A percentile compares a stretch with the other conserved stretches of the same genome.
Conservation (phyloP, 2,797 vertebrate genomes). For the Squalus acanthias region DNA sequence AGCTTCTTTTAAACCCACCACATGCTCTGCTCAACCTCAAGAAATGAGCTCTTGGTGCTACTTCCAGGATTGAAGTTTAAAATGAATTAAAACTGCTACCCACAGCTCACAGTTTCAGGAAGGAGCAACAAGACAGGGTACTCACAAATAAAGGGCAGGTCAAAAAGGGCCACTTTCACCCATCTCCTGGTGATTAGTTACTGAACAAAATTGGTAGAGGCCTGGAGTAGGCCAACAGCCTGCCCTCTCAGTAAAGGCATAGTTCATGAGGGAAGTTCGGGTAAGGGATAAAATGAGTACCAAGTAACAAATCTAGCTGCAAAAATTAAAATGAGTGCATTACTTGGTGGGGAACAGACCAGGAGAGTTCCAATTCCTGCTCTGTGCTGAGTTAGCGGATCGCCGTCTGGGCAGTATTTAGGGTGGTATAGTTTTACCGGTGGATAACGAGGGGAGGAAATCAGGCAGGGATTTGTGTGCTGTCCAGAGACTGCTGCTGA, state of each 20-base stretch:
- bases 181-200: neutral
- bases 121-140: neutral
- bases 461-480: neutral
- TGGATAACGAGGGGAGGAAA: neutral
- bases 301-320: neutral
- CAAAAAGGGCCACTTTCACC: neutral
- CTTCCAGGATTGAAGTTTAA: neutral
- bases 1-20: constrained; percentile 26
- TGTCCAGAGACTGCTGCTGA: neutral
- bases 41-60: neutral
- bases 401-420: neutral
- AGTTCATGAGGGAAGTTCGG: neutral
- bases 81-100: neutral
- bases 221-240: neutral
- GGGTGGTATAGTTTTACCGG: neutral
- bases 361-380: neutral
- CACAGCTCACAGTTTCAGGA: neutral
- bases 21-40: neutral
- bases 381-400: neutral
- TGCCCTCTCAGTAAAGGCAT: neutral
- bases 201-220: neutral
- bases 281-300: neutral
- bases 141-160: neutral
- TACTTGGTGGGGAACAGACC: neutral
- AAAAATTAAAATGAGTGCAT: constrained; percentile 5